Base-by-base conservation (phyloP, 2,113 vertebrate species). In the Lagopus leucura region DNA sequence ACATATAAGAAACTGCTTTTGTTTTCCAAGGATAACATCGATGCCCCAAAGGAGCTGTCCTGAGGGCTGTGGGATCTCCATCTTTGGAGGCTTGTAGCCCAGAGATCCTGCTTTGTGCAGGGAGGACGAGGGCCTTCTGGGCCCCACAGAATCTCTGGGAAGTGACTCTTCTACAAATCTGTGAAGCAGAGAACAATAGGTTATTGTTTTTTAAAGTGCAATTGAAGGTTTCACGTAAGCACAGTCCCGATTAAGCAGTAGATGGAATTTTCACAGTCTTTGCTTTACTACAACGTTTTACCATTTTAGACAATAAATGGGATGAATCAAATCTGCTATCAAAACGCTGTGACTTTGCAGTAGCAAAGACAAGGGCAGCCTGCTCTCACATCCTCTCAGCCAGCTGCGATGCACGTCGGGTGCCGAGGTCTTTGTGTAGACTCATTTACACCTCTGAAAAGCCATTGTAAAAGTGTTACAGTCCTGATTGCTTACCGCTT, bases 321-420 rank as follows among this genome's bases (percentile, higher is more conserved):
- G 47, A 86, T 64, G 55, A 93, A 77, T 88, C 65, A 88, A 91
- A 92, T 30, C 55, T 1, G 2, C 24, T 42, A 84, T 81, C 83
- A 85, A 78, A 93, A 72, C 0, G 15, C 76, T 69, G 57, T 95
- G 93, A 92, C 88, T 95, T 92, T 92, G 89, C 63, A 79, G 77
- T 7, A 48, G 63, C 5, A 24, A 84, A 86, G 83, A 28, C 66
- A 90, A 95, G 81, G 86, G 27, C 70, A 95, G 47, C 8, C 36
- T 82, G 13, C 58, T 89, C 58, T 64, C 20, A 22, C 34, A 85
- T 66, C 18, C 30, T 82, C 1, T 0, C 36, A 83, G 57, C 47
- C 40, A 67, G 66, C 67, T 81, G 47, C 0, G 0, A 25, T 81
- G 60, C 21, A 9, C 0, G 0, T 65, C 61, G 63, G 47, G 42